phyloP scores from a whole-genome alignment of 2,888 invertebrate genomes.

The Esperia sulphurella region DNA sequence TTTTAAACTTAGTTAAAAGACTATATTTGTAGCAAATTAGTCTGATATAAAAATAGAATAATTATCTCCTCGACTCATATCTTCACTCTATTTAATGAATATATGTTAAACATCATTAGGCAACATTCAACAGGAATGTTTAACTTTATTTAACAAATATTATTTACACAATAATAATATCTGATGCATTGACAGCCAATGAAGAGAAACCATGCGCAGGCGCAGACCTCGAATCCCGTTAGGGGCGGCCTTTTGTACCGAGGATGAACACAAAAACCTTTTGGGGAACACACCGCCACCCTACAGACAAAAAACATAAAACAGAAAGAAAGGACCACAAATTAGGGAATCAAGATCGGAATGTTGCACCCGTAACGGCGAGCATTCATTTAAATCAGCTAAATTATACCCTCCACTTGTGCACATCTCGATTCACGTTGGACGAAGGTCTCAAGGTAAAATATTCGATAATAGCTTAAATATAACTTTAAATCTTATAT shows the following conservation, averaged over 20 bases:
- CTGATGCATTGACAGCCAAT: conserved; percentile 9
- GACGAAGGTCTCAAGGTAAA: background rate
- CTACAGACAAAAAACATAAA: conserved; percentile 65
- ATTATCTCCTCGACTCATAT: no score
- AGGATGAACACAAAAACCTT: conserved; percentile 56
- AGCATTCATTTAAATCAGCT: conserved; percentile 44
- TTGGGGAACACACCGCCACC: conserved; percentile 58
- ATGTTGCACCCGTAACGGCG: conserved; percentile 69
- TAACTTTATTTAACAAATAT: background rate
- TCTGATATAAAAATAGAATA: background rate
- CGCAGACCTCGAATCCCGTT: conserved; percentile 55
- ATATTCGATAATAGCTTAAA: background rate
- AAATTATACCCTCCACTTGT: conserved; percentile 36
- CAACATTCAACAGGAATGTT: background rate
- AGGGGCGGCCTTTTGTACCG: conserved; percentile 61
- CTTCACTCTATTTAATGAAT: no score
- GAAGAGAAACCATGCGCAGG: conserved; percentile 19
- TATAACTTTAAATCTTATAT: background rate
- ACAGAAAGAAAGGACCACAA: conserved; percentile 70
- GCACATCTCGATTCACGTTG: background rate
- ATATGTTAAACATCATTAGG: no score
- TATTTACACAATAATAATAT: no score
- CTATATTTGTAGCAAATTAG: background rate
- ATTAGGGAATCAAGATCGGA: conserved; percentile 66
- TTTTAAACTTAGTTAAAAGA: conserved; percentile 20